These are phyloP conservation scores for Coleophora flavipennella DNA, from an alignment of 2,888 invertebrate genomes.

Conservation along the genomic window DNA sequence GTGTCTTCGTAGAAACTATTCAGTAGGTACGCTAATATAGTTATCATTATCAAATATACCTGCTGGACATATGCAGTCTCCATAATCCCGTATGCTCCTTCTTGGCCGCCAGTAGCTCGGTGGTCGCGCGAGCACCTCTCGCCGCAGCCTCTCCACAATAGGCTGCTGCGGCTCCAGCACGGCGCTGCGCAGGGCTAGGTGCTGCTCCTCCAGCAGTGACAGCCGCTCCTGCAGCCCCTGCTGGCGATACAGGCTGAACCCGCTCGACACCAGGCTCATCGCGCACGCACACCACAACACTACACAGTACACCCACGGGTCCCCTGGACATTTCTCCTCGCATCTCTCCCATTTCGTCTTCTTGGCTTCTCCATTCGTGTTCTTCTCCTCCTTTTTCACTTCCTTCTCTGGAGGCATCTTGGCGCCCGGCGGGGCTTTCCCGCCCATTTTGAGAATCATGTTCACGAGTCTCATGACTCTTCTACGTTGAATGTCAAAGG, in stretches of 20 bases:
- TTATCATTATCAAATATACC: constrained; percentile 49
- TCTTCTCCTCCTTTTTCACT: constrained; percentile 35
- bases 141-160: constrained; percentile 66
- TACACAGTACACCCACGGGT: constrained; percentile 60
- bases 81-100: constrained; percentile 70
- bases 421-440: constrained; percentile 40
- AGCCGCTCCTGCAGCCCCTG: constrained; percentile 67
- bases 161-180: constrained; percentile 67
- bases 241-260: constrained; percentile 74
- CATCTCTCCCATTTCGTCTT: constrained; percentile 46
- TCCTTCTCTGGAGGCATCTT: constrained; percentile 26
- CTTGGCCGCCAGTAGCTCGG: constrained; percentile 45
- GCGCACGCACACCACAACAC: constrained; percentile 77
- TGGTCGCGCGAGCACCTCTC: constrained; percentile 62
- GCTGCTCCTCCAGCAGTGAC: constrained; percentile 69
- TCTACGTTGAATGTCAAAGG: constrained; percentile 13
- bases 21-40: no score
- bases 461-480: constrained; percentile 29
- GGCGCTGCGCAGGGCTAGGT: constrained; percentile 64
- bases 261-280: constrained; percentile 75
- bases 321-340: constrained; percentile 47
- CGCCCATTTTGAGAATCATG: constrained; percentile 62
- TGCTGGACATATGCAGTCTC: constrained; percentile 82
- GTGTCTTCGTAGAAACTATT: no score
- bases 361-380: constrained; percentile 22